These are phyloP conservation scores for Cylas formicarius DNA, from an alignment of 1,140 invertebrate species.

Conservation along the genomic window DNA sequence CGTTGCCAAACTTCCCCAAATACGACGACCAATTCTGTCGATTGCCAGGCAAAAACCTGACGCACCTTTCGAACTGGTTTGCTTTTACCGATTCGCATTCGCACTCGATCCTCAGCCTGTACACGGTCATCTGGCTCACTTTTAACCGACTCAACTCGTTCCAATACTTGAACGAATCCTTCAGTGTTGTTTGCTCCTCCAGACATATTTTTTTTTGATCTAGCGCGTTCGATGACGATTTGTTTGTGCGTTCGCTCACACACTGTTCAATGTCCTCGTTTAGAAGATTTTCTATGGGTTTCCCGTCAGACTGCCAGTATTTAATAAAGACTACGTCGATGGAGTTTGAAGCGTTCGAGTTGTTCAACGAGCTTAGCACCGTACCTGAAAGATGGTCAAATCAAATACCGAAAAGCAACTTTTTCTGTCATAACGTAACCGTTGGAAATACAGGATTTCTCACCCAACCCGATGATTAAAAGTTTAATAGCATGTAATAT, in stretches of 20 bases:
- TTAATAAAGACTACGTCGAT: slow-evolving; percentile 51
- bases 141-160: slow-evolving; percentile 43
- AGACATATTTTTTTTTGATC: slow-evolving; percentile 42
- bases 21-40: slow-evolving; percentile 48
- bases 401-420: too few relatives aligned
- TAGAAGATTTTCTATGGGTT: slow-evolving; percentile 40
- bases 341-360: slow-evolving; percentile 34
- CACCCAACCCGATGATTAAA: too few relatives aligned
- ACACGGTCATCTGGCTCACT: slow-evolving; percentile 51
- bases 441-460: too few relatives aligned
- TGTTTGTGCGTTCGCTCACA: slow-evolving; percentile 27
- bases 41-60: slow-evolving; percentile 42
- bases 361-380: slow-evolving; percentile 34
- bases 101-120: slow-evolving; percentile 48
- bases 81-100: slow-evolving; percentile 40
- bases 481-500: too few relatives aligned
- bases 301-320: slow-evolving; percentile 47
- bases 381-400: slow-evolving; percentile 32
- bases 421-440: too few relatives aligned
- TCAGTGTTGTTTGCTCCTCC: slow-evolving; percentile 35
- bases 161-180: slow-evolving; percentile 41
- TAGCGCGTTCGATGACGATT: slow-evolving; percentile 21
- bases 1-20: slow-evolving; percentile 45
- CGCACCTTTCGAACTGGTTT: slow-evolving; percentile 44
- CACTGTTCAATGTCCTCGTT: slow-evolving; percentile 42